These are phyloP conservation scores for Rotaria socialis DNA, from an alignment of 2,888 invertebrate species.

Conservation along the genomic window DNA sequence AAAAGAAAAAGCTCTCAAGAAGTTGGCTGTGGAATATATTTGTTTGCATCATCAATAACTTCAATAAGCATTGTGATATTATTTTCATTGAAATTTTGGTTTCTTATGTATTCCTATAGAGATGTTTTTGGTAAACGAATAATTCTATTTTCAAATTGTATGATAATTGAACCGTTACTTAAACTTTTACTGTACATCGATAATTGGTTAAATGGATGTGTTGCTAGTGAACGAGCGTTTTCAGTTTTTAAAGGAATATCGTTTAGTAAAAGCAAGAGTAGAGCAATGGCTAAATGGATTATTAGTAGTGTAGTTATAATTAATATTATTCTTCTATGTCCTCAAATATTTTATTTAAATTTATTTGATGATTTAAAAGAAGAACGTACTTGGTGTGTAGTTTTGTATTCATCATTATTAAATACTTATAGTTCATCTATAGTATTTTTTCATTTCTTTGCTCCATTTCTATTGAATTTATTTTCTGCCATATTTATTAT, in stretches of 20 bases:
- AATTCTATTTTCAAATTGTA: not conserved
- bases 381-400: conserved; percentile 2
- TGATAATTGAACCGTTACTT: not conserved
- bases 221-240: not conserved
- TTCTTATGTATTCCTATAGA: not conserved
- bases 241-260: not conserved
- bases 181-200: not conserved
- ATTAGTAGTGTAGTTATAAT: not conserved
- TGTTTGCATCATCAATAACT: not conserved
- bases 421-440: not conserved
- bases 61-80: not conserved
- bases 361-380: not conserved
- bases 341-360: not conserved
- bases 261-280: not conserved
- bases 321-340: not conserved
- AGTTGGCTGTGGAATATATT: conserved; percentile 27
- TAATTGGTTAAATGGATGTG: conserved; percentile 28
- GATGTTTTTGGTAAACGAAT: not conserved
- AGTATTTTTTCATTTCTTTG: conserved; percentile 16
- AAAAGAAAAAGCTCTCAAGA: not conserved
- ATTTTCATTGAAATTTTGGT: conserved; percentile 4
- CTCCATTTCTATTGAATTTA: conserved; percentile 9
- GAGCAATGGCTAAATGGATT: not conserved
- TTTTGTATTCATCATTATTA: not conserved
- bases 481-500: not conserved